Evolutionary conservation across 1,140 invertebrate species (phyloP).

Genomic region (silkworm (Bombyx mori)): DNA sequence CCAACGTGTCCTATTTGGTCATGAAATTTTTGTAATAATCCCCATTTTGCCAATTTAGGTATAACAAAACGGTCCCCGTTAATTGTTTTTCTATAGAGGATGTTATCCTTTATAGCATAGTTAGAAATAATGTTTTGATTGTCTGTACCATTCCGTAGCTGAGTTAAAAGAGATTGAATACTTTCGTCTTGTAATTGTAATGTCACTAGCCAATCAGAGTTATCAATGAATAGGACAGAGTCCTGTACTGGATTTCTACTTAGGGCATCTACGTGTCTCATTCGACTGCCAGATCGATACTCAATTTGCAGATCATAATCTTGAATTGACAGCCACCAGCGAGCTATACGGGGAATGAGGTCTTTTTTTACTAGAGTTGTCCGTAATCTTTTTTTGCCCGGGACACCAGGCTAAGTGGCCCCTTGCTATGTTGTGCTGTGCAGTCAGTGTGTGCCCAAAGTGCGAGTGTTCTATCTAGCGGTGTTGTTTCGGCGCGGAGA

Average conservation of each 20-base stretch:
- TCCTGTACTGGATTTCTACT: conserved; percentile 14
- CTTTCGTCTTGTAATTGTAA: too few species aligned
- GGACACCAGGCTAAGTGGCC: too few species aligned
- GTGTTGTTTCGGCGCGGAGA: too few species aligned
- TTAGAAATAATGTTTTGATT: too few species aligned
- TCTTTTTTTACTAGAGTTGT: conserved; percentile 31
- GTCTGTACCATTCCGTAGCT: too few species aligned
- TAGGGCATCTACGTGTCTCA: conserved; percentile 43
- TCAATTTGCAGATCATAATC: too few species aligned
- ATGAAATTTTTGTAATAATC: conserved; percentile 15
- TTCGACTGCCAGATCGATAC: conserved; percentile 31
- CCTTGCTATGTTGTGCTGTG: too few species aligned
- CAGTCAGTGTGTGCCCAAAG: too few species aligned
- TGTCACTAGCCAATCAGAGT: too few species aligned
- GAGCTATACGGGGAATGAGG: conserved; percentile 31
- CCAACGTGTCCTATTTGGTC: conserved; percentile 23
- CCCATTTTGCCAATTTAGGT: conserved; percentile 14
- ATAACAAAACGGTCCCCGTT: conserved; percentile 18
- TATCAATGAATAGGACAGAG: neutral
- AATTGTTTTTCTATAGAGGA: conserved; percentile 13
- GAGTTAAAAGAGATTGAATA: too few species aligned
- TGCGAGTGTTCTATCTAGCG: too few species aligned
- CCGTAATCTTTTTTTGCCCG: too few species aligned
- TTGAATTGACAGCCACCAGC: conserved; percentile 44
- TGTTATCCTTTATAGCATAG: conserved; percentile 5